Evolutionary conservation across 2,113 vertebrate genomes (phyloP).

Genomic region (Gambusia affinis): DNA sequence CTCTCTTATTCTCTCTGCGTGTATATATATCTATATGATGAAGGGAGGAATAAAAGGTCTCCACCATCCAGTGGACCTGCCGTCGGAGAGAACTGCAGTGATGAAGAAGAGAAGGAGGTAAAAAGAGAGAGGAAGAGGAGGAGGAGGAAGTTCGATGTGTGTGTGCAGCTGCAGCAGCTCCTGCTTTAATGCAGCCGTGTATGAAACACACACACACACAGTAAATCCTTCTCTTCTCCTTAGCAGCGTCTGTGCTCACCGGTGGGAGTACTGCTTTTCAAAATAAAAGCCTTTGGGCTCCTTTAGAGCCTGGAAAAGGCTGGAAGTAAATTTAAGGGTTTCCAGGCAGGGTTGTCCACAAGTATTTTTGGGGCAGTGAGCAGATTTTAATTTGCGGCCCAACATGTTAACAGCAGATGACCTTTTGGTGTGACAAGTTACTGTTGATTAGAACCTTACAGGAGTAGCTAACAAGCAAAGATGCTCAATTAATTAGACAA

Average conservation of each 20-base stretch:
- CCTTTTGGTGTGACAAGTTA: too few relatives aligned
- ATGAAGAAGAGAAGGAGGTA: constrained; percentile 39
- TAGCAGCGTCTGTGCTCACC: constrained; percentile 4
- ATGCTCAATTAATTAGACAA: too few relatives aligned
- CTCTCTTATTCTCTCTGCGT: background rate
- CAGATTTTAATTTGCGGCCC: too few relatives aligned
- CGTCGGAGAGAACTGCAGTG: constrained; percentile 51
- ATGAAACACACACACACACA: constrained; percentile 58
- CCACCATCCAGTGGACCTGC: constrained; percentile 50
- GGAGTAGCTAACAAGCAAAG: too few relatives aligned
- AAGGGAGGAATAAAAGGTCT: constrained; percentile 3
- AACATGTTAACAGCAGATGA: too few relatives aligned
- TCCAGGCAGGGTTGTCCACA: too few relatives aligned
- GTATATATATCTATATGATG: background rate
- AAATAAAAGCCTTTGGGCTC: constrained; percentile 53
- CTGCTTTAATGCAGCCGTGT: constrained; percentile 70
- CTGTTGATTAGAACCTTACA: too few relatives aligned
- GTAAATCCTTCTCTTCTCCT: constrained; percentile 26
- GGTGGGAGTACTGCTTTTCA: constrained; percentile 21
- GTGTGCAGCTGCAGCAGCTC: constrained; percentile 72
- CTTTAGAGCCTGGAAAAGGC: too few relatives aligned
- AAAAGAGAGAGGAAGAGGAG: constrained; percentile 39
- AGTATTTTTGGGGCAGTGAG: too few relatives aligned
- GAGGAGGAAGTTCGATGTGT: constrained; percentile 55
- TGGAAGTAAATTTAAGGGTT: too few relatives aligned